Evolutionary conservation across 2,888 invertebrate species (phyloP).

Genomic region (Oscheius sp.): DNA sequence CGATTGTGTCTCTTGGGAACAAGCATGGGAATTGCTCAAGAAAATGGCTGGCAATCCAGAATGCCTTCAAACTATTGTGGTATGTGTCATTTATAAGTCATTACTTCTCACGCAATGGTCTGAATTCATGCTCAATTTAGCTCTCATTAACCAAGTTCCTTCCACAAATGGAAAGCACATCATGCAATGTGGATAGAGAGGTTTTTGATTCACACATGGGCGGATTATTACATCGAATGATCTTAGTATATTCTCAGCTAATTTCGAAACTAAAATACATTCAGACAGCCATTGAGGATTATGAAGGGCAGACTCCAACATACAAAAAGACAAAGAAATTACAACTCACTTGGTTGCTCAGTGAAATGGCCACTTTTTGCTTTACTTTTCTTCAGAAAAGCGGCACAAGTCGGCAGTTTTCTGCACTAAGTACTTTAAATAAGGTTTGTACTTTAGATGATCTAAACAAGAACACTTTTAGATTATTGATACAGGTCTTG

Average conservation of each 20-base stretch:
- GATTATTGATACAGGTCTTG: slow-evolving; percentile 75
- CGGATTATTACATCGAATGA: slow-evolving; percentile 73
- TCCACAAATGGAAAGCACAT: slow-evolving; percentile 54
- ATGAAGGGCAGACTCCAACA: slow-evolving; percentile 63
- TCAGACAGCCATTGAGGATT: slow-evolving; percentile 72
- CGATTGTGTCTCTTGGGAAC: slow-evolving; percentile 71
- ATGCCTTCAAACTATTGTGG: slow-evolving; percentile 75
- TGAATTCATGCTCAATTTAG: slow-evolving; percentile 42
- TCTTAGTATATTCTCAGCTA: slow-evolving; percentile 73
- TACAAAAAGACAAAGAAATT: slow-evolving; percentile 58
- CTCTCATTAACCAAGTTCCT: slow-evolving; percentile 57
- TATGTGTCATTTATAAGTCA: slow-evolving; percentile 39
- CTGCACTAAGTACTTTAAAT: slow-evolving; percentile 76
- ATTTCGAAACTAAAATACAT: too few relatives aligned
- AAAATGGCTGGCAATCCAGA: slow-evolving; percentile 76
- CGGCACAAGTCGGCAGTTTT: slow-evolving; percentile 76
- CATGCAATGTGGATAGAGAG: slow-evolving; percentile 67
- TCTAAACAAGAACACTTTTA: slow-evolving; percentile 22
- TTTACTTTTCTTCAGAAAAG: slow-evolving; percentile 75
- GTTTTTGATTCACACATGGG: slow-evolving; percentile 72
- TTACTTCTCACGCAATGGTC: background rate
- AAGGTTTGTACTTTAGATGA: slow-evolving; percentile 70
- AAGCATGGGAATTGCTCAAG: slow-evolving; percentile 74
- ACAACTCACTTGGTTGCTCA: slow-evolving; percentile 73
- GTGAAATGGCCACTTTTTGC: slow-evolving; percentile 75